A percentile compares a stretch with the other conserved stretches of the same genome.
phyloP scores from a whole-genome alignment of 2,113 vertebrate genomes.

The Eira barbara region DNA sequence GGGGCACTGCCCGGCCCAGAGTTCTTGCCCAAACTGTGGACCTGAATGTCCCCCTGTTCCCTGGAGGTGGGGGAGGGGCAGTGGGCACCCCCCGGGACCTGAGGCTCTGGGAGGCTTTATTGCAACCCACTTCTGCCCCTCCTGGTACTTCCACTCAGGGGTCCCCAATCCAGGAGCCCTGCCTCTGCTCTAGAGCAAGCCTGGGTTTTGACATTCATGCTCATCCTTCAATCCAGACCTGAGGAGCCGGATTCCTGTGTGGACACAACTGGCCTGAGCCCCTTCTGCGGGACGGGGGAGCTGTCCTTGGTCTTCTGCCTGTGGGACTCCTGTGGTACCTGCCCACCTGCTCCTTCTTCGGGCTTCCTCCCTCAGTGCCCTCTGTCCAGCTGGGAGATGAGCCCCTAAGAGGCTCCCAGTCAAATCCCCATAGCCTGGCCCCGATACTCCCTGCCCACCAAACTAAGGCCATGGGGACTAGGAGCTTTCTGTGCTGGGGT shows the following conservation, averaged over 20 bases:
- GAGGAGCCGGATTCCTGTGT: background rate
- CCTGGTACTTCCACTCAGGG: background rate
- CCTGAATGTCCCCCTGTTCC: background rate
- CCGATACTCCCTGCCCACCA: background rate
- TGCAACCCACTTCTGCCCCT: background rate
- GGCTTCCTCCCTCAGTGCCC: background rate
- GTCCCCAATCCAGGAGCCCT: background rate
- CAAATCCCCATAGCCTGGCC: background rate
- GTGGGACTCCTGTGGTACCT: too few relatives aligned
- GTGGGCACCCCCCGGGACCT: background rate
- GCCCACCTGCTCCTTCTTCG: background rate
- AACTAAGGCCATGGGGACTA: background rate
- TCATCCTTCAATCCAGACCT: background rate
- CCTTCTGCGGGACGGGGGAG: background rate
- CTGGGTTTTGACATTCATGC: background rate
- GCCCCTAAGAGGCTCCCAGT: background rate
- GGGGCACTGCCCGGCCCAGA: background rate
- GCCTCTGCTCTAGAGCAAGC: background rate
- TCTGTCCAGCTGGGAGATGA: background rate
- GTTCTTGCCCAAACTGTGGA: background rate
- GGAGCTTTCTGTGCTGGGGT: background rate
- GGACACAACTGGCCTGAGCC: too few relatives aligned
- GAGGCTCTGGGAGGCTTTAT: background rate
- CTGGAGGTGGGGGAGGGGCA: background rate
- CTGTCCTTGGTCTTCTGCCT: background rate